These are phyloP conservation scores for Leptinotarsa juncta DNA, from an alignment of 2,888 invertebrate genomes.

Conservation along the genomic window DNA sequence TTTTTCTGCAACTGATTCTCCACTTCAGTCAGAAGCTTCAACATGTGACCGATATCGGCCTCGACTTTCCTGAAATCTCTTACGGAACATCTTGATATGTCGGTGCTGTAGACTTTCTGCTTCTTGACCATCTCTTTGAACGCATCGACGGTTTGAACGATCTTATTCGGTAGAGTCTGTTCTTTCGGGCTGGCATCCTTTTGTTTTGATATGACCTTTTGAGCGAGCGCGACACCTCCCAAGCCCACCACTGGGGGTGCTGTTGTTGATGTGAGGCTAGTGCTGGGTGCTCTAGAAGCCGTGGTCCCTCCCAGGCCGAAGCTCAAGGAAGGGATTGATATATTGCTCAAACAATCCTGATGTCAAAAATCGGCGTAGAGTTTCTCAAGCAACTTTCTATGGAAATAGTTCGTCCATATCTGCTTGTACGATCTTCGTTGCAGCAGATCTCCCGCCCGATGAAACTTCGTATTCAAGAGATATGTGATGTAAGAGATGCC, in stretches of 20 bases:
- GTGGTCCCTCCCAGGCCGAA: slow-evolving; percentile 38
- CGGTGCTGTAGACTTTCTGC: slow-evolving; percentile 75
- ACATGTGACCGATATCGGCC: slow-evolving; percentile 72
- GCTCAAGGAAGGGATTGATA: too few relatives aligned
- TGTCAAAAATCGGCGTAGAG: too few relatives aligned
- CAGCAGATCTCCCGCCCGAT: too few relatives aligned
- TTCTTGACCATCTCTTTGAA: slow-evolving; percentile 89
- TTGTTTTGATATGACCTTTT: slow-evolving; percentile 62
- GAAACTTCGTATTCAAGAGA: too few relatives aligned
- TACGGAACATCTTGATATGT: slow-evolving; percentile 66
- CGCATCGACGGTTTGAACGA: slow-evolving; percentile 80
- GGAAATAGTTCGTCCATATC: too few relatives aligned
- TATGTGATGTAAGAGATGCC: too few relatives aligned
- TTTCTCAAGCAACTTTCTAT: too few relatives aligned
- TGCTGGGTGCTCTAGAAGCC: slow-evolving; percentile 21
- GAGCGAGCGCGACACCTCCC: slow-evolving; percentile 77
- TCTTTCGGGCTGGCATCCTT: slow-evolving; percentile 72
- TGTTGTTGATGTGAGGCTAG: slow-evolving; percentile 31
- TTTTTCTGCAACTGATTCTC: slow-evolving; percentile 74
- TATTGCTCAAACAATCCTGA: too few relatives aligned
- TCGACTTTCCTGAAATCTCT: slow-evolving; percentile 74
- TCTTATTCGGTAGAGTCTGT: slow-evolving; percentile 79
- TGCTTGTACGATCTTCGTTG: too few relatives aligned
- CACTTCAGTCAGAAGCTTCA: slow-evolving; percentile 72
- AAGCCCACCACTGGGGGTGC: slow-evolving; percentile 68